Evolutionary conservation across 2,888 invertebrate genomes (phyloP).

Genomic region (Sialis lutaria): DNA sequence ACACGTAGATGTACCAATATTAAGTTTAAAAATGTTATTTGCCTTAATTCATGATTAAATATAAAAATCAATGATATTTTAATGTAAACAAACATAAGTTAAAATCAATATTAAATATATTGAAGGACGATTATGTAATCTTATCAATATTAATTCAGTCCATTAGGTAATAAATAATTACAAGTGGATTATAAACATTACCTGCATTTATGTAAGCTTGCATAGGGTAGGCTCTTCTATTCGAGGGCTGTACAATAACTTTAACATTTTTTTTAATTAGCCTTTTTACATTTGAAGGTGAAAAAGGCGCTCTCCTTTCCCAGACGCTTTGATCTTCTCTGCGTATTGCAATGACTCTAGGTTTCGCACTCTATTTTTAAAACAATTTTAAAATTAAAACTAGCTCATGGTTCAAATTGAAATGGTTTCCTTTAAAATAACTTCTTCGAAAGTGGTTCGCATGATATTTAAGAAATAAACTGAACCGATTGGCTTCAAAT

Average conservation of each 20-base stretch:
- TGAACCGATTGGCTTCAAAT: no score
- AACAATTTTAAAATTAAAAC: no score
- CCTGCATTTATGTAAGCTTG: slow-evolving; percentile 75
- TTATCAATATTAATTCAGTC: background rate
- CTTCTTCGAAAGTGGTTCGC: no score
- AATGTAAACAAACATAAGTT: no score
- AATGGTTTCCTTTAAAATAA: no score
- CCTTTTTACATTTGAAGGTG: slow-evolving; percentile 79
- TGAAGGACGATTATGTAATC: background rate
- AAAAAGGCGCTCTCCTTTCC: slow-evolving; percentile 89
- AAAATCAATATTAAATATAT: no score
- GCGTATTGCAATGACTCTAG: slow-evolving; percentile 64
- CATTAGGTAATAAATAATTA: background rate
- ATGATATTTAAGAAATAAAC: no score
- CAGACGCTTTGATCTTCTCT: slow-evolving; percentile 90
- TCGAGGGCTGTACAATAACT: slow-evolving; percentile 96
- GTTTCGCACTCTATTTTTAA: background rate
- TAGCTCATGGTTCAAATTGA: no score
- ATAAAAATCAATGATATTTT: no score
- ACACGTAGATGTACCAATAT: no score
- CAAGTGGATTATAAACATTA: background rate
- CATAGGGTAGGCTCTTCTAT: slow-evolving; percentile 93
- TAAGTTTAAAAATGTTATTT: no score
- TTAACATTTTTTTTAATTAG: slow-evolving; percentile 76
- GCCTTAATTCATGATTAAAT: no score